Conservation (phyloP, 2,113 vertebrate genomes). For the Phrynocephalus versicolor region DNA sequence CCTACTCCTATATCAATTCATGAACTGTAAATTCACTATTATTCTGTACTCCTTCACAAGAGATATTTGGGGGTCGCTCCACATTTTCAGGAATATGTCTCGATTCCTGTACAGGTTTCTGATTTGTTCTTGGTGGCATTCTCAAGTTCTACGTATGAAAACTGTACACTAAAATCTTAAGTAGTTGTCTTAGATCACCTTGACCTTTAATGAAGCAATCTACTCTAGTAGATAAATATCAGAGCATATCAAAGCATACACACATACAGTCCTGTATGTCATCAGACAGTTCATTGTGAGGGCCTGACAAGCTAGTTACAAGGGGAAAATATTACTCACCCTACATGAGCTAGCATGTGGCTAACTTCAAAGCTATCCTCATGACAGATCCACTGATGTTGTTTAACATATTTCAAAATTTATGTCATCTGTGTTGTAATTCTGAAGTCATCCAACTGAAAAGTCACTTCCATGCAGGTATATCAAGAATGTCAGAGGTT, state of each 20-base stretch:
- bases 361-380: constrained; percentile 1
- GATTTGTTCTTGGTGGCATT: constrained; percentile 29
- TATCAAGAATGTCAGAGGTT: not conserved
- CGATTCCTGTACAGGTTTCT: constrained; percentile 27
- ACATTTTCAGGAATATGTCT: constrained; percentile 39
- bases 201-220: constrained; percentile 21
- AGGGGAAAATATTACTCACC: constrained; percentile 1
- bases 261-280: not conserved
- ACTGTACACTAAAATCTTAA: constrained; percentile 6
- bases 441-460: not conserved
- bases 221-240: not conserved
- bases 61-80: constrained; percentile 30
- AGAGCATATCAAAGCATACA: not conserved
- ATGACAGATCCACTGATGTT: constrained; percentile 25
- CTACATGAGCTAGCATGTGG: not conserved
- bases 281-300: not conserved
- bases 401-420: constrained; percentile 1
- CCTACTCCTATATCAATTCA: no score
- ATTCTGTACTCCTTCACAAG: not conserved
- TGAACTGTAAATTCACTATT: not conserved
- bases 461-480: not conserved
- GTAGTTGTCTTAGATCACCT: not conserved
- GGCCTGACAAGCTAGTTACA: not conserved
- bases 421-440: not conserved
- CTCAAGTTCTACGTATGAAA: constrained; percentile 33